These are phyloP conservation scores for Gymnothorax reevesii DNA, from an alignment of 2,797 vertebrate genomes.

Conservation along the genomic window DNA sequence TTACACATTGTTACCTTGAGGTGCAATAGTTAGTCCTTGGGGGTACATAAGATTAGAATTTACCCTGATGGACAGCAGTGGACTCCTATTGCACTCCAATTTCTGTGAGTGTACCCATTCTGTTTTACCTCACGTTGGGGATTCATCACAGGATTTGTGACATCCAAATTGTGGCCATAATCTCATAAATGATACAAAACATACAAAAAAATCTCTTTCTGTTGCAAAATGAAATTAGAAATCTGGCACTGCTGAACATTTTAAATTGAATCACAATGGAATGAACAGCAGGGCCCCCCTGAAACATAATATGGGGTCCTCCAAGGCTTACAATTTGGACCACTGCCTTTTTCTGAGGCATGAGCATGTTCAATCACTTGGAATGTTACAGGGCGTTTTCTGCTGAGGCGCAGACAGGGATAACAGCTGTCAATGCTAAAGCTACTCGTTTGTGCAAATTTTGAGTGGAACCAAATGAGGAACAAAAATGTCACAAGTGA, in stretches of 20 bases:
- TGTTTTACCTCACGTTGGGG: too few species aligned
- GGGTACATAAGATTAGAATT: too few species aligned
- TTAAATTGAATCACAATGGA: conserved; percentile 24
- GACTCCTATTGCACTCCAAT: too few species aligned
- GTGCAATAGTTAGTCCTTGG: too few species aligned
- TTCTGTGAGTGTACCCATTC: too few species aligned
- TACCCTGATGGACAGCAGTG: too few species aligned
- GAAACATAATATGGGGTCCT: background rate
- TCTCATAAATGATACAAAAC: conserved; percentile 15
- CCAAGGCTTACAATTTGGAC: background rate
- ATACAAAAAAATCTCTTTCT: conserved; percentile 26
- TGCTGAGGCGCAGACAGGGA: conserved; percentile 43
- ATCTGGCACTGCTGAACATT: background rate
- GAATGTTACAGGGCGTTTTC: conserved; percentile 40
- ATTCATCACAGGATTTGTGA: conserved; percentile 34
- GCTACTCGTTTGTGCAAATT: conserved; percentile 46
- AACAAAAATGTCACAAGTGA: conserved; percentile 47
- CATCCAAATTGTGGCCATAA: conserved; percentile 21
- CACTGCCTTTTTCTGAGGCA: conserved; percentile 24
- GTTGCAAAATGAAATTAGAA: background rate
- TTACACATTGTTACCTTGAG: too few species aligned
- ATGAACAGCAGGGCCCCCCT: background rate
- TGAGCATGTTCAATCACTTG: conserved; percentile 20
- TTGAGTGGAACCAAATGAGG: conserved; percentile 33
- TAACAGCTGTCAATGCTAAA: conserved; percentile 50